phyloP scores from a whole-genome alignment of 2,888 invertebrate species.

The Heliconius charithonia region DNA sequence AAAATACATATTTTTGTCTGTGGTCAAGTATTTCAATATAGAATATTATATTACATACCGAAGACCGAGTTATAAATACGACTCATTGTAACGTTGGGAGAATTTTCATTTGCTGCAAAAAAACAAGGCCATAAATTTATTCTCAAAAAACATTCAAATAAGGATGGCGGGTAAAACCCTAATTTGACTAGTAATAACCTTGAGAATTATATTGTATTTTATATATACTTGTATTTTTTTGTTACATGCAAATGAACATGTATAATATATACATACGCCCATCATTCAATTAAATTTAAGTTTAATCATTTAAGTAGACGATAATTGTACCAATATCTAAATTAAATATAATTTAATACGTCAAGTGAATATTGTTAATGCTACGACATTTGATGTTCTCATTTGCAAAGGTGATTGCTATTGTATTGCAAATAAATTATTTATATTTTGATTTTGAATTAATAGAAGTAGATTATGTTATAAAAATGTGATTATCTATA shows the following conservation, averaged over 20 bases:
- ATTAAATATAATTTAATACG: conserved; percentile 22
- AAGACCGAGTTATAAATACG: neutral
- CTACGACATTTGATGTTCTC: neutral
- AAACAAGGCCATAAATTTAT: neutral
- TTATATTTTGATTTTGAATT: neutral
- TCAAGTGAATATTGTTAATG: conserved; percentile 1
- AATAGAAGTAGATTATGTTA: neutral
- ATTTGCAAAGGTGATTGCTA: conserved; percentile 10
- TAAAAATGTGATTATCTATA: neutral
- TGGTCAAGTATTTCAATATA: neutral
- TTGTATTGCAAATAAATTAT: neutral
- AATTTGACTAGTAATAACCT: neutral
- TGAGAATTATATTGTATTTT: neutral
- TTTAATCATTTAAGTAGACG: conserved; percentile 24
- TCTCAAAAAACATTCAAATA: neutral
- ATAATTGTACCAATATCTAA: conserved; percentile 39
- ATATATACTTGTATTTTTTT: neutral
- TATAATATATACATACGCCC: conserved; percentile 1
- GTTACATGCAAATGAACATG: neutral
- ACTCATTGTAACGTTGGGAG: neutral
- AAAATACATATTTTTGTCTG: conserved; percentile 2
- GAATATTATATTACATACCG: neutral
- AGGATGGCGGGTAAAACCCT: neutral
- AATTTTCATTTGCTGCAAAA: neutral
- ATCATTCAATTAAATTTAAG: conserved; percentile 19